Conservation (phyloP, 2,888 invertebrate genomes). For the Caenorhabditis sp. region DNA sequence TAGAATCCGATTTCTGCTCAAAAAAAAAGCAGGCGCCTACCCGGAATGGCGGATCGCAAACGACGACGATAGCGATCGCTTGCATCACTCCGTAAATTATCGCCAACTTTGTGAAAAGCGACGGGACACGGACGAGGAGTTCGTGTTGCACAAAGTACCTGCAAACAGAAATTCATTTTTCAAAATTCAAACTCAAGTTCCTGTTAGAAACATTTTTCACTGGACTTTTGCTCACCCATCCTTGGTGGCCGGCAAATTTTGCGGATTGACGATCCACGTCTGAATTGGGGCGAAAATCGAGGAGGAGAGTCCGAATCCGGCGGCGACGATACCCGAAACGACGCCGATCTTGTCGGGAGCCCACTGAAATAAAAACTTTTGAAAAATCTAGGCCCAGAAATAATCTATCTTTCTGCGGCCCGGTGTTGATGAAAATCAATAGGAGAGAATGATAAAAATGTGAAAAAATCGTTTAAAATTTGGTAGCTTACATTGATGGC, state of each 20-base stretch:
- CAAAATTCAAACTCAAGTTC: not conserved
- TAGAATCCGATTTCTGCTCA: no score
- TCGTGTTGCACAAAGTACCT: constrained; percentile 71
- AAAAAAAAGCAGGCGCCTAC: constrained; percentile 63
- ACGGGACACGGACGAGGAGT: constrained; percentile 71
- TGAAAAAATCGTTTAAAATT: no score
- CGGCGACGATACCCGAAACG: constrained; percentile 77
- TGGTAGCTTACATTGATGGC: constrained; percentile 73
- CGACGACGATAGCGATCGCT: constrained; percentile 73
- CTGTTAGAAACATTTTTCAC: constrained; percentile 4
- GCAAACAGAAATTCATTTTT: constrained; percentile 11
- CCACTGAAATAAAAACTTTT: constrained; percentile 66
- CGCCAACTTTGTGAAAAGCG: constrained; percentile 69
- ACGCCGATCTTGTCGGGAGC: constrained; percentile 77
- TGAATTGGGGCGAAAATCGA: constrained; percentile 79
- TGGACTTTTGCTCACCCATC: constrained; percentile 65
- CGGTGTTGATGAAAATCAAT: no score
- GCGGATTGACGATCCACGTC: constrained; percentile 75
- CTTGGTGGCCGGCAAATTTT: constrained; percentile 71
- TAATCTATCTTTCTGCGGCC: no score
- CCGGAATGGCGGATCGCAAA: constrained; percentile 76
- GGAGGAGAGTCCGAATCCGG: constrained; percentile 77
- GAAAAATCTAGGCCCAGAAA: no score
- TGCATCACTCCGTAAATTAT: constrained; percentile 76
- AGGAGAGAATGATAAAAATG: no score